Conservation (phyloP, 2,113 vertebrate species). For the Ranitomeya variabilis region DNA sequence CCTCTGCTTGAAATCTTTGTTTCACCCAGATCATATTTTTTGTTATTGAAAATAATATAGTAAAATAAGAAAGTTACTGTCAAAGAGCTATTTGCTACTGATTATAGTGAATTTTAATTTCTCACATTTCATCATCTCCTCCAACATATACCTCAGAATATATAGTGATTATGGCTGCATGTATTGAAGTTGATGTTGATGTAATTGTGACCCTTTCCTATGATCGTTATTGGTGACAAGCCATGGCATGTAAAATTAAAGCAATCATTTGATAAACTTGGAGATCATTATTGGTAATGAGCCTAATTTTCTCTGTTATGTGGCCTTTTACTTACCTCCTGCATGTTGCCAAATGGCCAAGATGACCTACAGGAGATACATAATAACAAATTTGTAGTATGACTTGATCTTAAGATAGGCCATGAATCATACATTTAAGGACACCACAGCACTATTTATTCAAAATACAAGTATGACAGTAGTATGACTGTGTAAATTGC, state of each 20-base stretch:
- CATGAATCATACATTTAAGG: background rate
- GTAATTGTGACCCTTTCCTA: constrained; percentile 4
- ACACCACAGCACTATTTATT: background rate
- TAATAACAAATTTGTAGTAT: background rate
- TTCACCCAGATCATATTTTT: no score
- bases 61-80: background rate
- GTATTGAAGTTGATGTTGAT: background rate
- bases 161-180: constrained; percentile 14
- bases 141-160: background rate
- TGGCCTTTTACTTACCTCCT: background rate
- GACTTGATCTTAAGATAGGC: background rate
- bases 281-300: constrained; percentile 18
- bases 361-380: constrained; percentile 19
- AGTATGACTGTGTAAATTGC: background rate
- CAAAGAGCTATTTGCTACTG: no score
- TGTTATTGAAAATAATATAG: no score
- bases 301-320: constrained; percentile 3
- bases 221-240: background rate
- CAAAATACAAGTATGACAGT: background rate
- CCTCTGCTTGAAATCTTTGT: no score
- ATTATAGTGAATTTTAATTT: background rate
- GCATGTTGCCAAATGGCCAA: constrained; percentile 1
- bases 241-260: constrained; percentile 3
- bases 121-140: background rate
- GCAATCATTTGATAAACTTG: background rate